phyloP scores from a whole-genome alignment of 2,113 vertebrate species.

The Cheirogaleus medius region DNA sequence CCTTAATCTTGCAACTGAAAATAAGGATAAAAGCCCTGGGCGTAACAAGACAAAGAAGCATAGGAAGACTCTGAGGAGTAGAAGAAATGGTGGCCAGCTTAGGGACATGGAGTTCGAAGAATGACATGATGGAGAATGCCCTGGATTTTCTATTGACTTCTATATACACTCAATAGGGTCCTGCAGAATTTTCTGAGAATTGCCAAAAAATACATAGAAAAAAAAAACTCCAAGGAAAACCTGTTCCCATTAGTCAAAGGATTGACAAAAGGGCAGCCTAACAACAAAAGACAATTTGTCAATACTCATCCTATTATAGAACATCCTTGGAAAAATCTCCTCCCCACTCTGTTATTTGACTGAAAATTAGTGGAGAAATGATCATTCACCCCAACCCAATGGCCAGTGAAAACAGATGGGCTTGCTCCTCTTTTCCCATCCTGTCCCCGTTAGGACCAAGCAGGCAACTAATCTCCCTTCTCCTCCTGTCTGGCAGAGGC shows the following conservation, averaged over 20 bases:
- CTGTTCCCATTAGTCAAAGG: background rate
- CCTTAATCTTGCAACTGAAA: background rate
- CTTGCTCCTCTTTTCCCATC: background rate
- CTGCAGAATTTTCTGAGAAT: background rate
- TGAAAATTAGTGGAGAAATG: background rate
- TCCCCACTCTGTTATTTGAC: background rate
- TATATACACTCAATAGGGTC: background rate
- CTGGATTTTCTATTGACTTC: background rate
- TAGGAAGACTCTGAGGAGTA: background rate
- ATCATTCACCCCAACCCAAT: background rate
- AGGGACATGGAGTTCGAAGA: background rate
- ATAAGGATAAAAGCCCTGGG: background rate
- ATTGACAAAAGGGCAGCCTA: background rate
- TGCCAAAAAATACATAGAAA: background rate
- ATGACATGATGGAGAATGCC: background rate
- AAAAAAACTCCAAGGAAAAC: background rate
- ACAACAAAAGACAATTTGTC: background rate
- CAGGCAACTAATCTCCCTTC: background rate
- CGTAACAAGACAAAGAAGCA: background rate
- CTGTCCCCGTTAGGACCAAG: no score
- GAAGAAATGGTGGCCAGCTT: background rate
- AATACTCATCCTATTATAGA: background rate
- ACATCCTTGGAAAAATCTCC: background rate
- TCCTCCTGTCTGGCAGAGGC: no score
- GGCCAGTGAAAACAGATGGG: no score